Base-by-base conservation (phyloP, 2,113 vertebrate species). In the Tamias sibiricus region DNA sequence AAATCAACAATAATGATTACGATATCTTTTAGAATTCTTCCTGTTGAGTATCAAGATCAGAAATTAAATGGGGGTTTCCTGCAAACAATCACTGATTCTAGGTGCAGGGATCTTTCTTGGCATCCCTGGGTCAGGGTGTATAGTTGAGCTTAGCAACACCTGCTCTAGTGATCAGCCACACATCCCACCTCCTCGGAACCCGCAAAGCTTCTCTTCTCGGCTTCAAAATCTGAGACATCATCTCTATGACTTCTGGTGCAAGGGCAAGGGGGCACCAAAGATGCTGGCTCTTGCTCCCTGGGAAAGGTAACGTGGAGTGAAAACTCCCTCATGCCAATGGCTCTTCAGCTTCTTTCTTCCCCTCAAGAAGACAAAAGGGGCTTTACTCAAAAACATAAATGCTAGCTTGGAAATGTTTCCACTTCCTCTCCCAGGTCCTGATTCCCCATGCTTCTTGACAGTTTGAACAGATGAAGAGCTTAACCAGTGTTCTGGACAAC, bases 1-100 rank as follows among this genome's bases (percentile, higher is more conserved):
- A 86, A 83, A 85, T 88, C 54, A 82, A 44, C 64, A 84, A 13
- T 83, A 79, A 40, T 42, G 68, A 40, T 76, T 80, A 37, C 17
- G 37, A 9, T 42, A 54, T 49, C 82, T 82, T 30, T 64, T 66
- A 83, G 82, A 57, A 86, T 95, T 76, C 47, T 74, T 86, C 13
- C 0, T n/a, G 4, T 22, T n/a, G 22, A 95, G 3, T 75, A 79
- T 75, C 8, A 32, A 75, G 28, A 49, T 72, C 74, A 87, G 49
- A 93, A 77, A 35, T 68, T 62, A 79, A 72, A 49, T 57, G 59
- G 80, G 44, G 1, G 19, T 13, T 91, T 54, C 57, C 94, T 88
- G 44, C 35, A 85, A n/a, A 66, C 69, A 77, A 52, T 62, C 59
- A 77, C 30, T 82, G 94, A 75, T 66, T 71, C n/a, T 24, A 8